These are phyloP conservation scores for Acrocephalus kingi DNA, from an alignment of 2,113 vertebrate species.

Conservation along the genomic window DNA sequence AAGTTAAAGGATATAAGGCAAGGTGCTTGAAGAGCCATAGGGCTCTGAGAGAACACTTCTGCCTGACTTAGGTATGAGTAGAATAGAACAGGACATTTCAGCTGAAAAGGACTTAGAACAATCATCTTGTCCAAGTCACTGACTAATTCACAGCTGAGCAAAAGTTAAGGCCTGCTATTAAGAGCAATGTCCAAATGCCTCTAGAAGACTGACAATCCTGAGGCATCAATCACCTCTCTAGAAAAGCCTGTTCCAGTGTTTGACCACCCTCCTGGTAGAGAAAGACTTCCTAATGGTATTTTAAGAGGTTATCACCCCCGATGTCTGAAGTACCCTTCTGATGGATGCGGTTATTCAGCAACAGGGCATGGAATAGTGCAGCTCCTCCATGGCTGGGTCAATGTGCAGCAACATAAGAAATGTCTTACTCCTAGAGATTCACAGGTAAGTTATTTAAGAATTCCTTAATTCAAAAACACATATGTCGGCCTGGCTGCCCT, in stretches of 20 bases:
- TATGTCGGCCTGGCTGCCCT: background rate
- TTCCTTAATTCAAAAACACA: background rate
- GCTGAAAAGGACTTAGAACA: fast-evolving
- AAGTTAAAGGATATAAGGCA: background rate
- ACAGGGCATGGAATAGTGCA: fast-evolving
- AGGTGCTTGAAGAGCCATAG: background rate
- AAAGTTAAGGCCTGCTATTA: background rate
- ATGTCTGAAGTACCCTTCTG: background rate
- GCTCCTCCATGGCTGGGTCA: background rate
- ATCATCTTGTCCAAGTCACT: background rate
- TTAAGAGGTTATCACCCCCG: background rate
- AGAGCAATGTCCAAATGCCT: background rate
- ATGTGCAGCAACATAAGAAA: background rate
- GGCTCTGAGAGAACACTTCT: background rate
- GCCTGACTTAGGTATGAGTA: background rate
- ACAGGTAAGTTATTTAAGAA: background rate
- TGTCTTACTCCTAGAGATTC: background rate
- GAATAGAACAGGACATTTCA: background rate
- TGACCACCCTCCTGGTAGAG: background rate
- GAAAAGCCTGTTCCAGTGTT: background rate
- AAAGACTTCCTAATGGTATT: background rate
- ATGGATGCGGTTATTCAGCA: background rate
- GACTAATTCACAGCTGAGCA: background rate
- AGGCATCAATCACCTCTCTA: background rate
- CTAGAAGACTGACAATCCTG: background rate